phyloP scores from a whole-genome alignment of 2,113 vertebrate species.

The Callocephalon fimbriatum region DNA sequence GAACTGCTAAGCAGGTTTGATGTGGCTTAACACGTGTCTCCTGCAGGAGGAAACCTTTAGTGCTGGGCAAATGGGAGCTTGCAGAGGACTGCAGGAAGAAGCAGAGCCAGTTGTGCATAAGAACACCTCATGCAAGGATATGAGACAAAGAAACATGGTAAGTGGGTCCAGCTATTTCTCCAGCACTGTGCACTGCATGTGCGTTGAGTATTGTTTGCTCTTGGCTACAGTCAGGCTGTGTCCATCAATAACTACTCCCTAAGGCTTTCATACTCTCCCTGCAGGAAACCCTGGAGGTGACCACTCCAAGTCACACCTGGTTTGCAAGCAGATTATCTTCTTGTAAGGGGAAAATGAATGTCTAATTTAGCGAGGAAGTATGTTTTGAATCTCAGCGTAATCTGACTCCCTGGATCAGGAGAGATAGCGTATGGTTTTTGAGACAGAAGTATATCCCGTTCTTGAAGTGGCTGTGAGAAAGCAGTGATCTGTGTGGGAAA shows the following conservation, averaged over 20 bases:
- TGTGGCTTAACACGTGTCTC: background rate
- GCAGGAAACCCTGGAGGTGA: background rate
- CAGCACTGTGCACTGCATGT: background rate
- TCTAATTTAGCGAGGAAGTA: background rate
- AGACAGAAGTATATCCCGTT: background rate
- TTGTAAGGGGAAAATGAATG: background rate
- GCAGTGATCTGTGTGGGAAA: conserved; percentile 54
- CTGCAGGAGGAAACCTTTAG: background rate
- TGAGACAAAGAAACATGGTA: background rate
- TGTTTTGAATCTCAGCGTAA: conserved; percentile 14
- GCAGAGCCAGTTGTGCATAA: background rate
- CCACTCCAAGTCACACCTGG: background rate
- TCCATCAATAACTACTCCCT: background rate
- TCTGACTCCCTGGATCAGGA: background rate
- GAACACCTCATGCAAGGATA: background rate
- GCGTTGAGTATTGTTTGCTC: background rate
- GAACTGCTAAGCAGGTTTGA: background rate
- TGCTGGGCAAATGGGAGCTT: background rate
- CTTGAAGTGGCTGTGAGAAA: conserved; percentile 30
- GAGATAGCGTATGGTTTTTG: conserved; percentile 10
- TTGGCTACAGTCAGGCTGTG: background rate
- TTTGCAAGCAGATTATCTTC: background rate
- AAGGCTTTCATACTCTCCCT: background rate
- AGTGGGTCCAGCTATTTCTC: background rate
- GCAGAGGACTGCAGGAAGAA: background rate